Conservation (phyloP, 2,888 invertebrate genomes). For the Gonocerus acuteangulatus region DNA sequence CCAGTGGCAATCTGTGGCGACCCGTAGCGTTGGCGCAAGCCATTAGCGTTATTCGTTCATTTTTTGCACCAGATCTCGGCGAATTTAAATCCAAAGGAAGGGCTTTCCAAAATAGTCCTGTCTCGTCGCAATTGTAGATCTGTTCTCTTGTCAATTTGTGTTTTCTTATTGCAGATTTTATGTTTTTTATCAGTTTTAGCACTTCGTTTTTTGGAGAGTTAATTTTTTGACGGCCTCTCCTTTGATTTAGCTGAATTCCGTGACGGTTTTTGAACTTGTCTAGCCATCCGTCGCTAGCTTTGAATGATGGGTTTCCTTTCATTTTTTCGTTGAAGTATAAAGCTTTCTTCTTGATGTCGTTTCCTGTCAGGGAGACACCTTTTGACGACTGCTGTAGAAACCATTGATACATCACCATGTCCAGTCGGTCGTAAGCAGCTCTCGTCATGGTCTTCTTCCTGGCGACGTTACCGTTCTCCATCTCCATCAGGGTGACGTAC, state of each 20-base stretch:
- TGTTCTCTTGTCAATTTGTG: not conserved
- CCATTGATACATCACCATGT: slow-evolving; percentile 6
- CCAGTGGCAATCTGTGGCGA: not conserved
- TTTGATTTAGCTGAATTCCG: not conserved
- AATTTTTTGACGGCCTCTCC: not conserved
- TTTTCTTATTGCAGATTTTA: not conserved
- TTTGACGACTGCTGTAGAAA: not conserved
- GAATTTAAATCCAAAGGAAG: not conserved
- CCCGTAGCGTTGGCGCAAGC: not conserved
- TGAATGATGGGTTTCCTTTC: not conserved
- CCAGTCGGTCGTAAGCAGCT: slow-evolving; percentile 2
- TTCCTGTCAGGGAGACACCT: not conserved
- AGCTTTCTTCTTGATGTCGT: slow-evolving; percentile 2
- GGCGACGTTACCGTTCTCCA: not conserved
- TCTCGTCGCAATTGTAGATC: not conserved
- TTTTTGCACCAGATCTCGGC: not conserved
- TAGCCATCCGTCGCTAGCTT: not conserved
- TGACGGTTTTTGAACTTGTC: not conserved
- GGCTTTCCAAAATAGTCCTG: not conserved
- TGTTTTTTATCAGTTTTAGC: not conserved
- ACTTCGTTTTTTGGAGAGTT: not conserved
- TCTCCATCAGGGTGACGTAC: not conserved
- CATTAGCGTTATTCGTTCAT: not conserved
- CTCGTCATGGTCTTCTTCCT: slow-evolving; percentile 18
- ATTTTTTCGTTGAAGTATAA: not conserved